phyloP scores from a whole-genome alignment of 2,888 invertebrate genomes.

The Aplocera efformata region DNA sequence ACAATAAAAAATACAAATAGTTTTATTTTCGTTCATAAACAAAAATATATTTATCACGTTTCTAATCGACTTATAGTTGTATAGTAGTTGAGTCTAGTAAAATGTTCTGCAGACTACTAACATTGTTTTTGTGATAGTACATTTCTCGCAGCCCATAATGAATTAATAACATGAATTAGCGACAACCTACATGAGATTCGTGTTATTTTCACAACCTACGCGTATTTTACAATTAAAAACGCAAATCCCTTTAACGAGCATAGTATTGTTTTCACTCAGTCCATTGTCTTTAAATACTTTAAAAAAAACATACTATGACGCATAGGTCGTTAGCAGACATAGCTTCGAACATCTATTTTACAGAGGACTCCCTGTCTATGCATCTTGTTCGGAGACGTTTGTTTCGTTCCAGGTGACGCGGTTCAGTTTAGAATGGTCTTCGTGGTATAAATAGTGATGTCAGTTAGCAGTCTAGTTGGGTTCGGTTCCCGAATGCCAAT shows the following conservation, averaged over 20 bases:
- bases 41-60: too few species aligned
- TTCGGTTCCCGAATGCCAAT: conserved; percentile 70
- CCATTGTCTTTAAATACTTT: conserved; percentile 53
- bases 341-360: conserved; percentile 33
- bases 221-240: background rate
- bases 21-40: too few species aligned
- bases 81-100: too few species aligned
- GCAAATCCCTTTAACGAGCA: conserved; percentile 3
- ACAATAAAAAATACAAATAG: too few species aligned
- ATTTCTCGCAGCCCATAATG: too few species aligned
- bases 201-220: background rate
- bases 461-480: conserved; percentile 55
- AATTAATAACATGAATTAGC: background rate
- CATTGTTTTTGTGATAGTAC: too few species aligned
- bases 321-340: conserved; percentile 57
- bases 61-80: too few species aligned
- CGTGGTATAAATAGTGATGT: conserved; percentile 66
- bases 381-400: conserved; percentile 19
- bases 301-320: conserved; percentile 51
- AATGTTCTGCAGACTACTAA: too few species aligned
- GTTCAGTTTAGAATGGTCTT: conserved; percentile 43
- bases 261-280: conserved; percentile 10
- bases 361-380: conserved; percentile 26
- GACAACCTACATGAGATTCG: background rate
- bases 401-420: conserved; percentile 44